These are phyloP conservation scores for Amphimedon queenslandica DNA, from an alignment of 37 sponge, comb jelly and placozoan genomes.

Conservation along the genomic window DNA sequence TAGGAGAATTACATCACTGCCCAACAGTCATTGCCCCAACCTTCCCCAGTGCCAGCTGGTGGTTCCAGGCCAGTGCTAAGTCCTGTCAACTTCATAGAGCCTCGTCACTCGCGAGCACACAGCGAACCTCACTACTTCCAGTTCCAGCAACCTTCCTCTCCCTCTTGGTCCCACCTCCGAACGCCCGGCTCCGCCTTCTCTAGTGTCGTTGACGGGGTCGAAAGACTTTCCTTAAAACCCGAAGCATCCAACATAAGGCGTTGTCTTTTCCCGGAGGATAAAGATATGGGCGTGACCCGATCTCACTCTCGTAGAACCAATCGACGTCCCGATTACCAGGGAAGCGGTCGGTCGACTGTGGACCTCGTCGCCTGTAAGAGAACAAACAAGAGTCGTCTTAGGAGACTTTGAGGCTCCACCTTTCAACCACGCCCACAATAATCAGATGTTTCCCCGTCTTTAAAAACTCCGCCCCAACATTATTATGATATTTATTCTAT, in stretches of 20 bases:
- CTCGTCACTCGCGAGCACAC: neutral
- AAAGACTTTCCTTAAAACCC: conserved; percentile 11
- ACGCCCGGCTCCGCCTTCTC: conserved; percentile 13
- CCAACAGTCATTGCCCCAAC: too few relatives aligned
- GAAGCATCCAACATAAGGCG: conserved; percentile 1
- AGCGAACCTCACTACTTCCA: neutral
- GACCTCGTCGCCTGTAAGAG: neutral
- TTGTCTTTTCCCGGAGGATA: conserved; percentile 14
- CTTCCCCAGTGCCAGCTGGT: too few relatives aligned
- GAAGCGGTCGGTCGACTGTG: too few relatives aligned
- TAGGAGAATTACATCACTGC: too few relatives aligned
- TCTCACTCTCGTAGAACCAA: neutral
- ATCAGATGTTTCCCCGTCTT: too few relatives aligned
- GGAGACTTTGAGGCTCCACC: neutral
- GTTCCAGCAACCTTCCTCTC: neutral
- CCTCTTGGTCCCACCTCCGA: neutral
- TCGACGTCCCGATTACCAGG: too few relatives aligned
- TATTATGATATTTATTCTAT: too few relatives aligned
- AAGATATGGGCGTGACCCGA: neutral
- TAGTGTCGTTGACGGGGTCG: conserved; percentile 21
- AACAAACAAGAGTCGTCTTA: neutral
- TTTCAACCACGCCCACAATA: too few relatives aligned
- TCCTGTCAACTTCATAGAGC: neutral
- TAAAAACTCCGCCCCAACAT: too few relatives aligned
- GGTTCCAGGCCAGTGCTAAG: too few relatives aligned